These are phyloP conservation scores for Mellilla xanthometata DNA, from an alignment of 2,888 invertebrate genomes.

Conservation along the genomic window DNA sequence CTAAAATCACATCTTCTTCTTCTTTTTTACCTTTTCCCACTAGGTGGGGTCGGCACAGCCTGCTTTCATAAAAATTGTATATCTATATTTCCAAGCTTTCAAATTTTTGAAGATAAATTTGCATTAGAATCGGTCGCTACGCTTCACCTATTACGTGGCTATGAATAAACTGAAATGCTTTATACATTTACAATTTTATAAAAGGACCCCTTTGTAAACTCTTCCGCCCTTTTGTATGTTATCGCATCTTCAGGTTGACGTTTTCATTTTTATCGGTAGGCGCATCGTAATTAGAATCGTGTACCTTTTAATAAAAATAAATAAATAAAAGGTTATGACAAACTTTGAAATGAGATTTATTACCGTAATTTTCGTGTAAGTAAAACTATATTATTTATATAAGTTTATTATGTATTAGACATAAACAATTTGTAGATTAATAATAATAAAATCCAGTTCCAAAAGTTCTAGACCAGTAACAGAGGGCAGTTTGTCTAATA, in stretches of 20 bases:
- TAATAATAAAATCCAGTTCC: too few relatives aligned
- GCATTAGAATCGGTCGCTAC: slow-evolving; percentile 11
- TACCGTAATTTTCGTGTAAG: too few relatives aligned
- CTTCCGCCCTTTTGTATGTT: slow-evolving; percentile 8
- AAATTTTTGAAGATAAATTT: slow-evolving; percentile 4
- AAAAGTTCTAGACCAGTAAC: too few relatives aligned
- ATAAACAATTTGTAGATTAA: too few relatives aligned
- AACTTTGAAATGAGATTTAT: too few relatives aligned
- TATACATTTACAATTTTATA: slow-evolving; percentile 20
- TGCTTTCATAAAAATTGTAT: not conserved
- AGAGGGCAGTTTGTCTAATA: too few relatives aligned
- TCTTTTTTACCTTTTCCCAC: too few relatives aligned
- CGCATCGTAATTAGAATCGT: slow-evolving; percentile 21
- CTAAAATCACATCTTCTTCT: too few relatives aligned
- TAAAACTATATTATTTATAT: too few relatives aligned
- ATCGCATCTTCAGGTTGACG: slow-evolving; percentile 21
- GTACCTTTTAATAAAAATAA: not conserved
- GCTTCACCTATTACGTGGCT: slow-evolving; percentile 10
- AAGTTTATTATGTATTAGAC: too few relatives aligned
- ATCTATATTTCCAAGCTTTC: not conserved
- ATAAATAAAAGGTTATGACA: slow-evolving; percentile 1
- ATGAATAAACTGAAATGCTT: slow-evolving; percentile 20
- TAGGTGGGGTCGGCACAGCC: too few relatives aligned
- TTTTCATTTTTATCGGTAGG: slow-evolving; percentile 20
- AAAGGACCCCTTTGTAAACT: slow-evolving; percentile 18